These are phyloP conservation scores for Stenodema calcarata DNA, from an alignment of 2,888 invertebrate species.

Conservation along the genomic window DNA sequence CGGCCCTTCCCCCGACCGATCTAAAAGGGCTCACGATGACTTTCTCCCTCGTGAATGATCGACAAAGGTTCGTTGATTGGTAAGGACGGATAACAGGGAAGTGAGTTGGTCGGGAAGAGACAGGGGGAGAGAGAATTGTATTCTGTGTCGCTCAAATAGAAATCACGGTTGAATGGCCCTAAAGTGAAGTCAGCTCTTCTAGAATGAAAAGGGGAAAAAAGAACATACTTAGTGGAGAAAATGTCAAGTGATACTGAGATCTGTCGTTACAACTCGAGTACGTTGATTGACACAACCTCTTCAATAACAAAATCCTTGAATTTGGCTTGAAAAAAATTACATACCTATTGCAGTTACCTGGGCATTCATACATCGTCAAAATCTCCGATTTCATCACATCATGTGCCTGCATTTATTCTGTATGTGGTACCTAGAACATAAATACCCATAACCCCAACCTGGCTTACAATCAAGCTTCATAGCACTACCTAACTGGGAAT, in stretches of 20 bases:
- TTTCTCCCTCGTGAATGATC: slow-evolving; percentile 16
- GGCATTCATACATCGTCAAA: no score
- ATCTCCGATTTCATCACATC: no score
- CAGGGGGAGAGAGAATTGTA: not conserved
- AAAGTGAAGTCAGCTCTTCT: not conserved
- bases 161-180: slow-evolving; percentile 15
- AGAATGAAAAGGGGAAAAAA: not conserved
- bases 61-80: slow-evolving; percentile 25
- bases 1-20: not conserved
- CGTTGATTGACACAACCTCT: not conserved
- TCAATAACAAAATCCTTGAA: no score
- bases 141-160: slow-evolving; percentile 23
- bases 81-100: not conserved
- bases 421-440: no score
- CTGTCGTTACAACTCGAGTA: not conserved
- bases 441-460: no score
- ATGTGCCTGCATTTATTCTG: no score
- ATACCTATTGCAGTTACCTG: no score
- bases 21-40: not conserved
- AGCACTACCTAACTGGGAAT: no score
- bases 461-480: no score
- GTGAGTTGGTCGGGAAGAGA: not conserved
- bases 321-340: no score
- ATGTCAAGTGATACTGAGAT: not conserved
- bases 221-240: not conserved